Evolutionary conservation across 2,797 vertebrate genomes (phyloP).

Genomic region (Acropternis orthonyx): DNA sequence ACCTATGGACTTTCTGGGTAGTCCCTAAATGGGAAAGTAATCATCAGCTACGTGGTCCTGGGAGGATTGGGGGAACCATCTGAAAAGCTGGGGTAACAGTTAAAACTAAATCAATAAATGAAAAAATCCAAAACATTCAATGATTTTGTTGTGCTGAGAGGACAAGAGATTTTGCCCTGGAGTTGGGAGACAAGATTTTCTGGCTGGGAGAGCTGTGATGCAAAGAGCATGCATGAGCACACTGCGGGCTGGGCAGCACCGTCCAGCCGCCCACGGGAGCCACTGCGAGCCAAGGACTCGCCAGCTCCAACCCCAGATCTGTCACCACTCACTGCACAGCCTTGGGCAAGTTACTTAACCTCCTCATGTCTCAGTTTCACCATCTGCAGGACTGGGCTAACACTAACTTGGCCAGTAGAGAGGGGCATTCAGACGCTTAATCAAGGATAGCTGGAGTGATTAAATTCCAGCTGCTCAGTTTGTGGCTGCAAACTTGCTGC

Average conservation of each 20-base stretch:
- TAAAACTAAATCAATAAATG: background rate
- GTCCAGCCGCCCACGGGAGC: background rate
- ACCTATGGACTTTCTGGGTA: background rate
- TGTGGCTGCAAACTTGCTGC: background rate
- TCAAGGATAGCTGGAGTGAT: conserved; percentile 62
- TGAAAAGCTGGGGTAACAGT: background rate
- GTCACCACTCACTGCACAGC: conserved; percentile 52
- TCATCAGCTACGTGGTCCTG: background rate
- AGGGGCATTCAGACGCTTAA: conserved; percentile 40
- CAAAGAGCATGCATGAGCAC: background rate
- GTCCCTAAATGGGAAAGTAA: background rate
- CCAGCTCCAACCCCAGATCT: conserved; percentile 7
- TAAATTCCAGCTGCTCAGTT: conserved; percentile 51
- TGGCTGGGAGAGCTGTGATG: background rate
- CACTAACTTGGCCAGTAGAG: conserved; percentile 4
- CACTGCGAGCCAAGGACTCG: background rate
- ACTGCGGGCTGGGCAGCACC: background rate
- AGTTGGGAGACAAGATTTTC: conserved; percentile 21
- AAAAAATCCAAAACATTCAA: background rate
- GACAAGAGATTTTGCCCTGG: background rate
- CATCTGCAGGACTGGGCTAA: conserved; percentile 54
- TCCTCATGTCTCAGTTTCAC: conserved; percentile 43
- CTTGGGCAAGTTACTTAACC: conserved; percentile 44
- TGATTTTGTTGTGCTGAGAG: background rate
- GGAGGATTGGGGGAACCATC: background rate